Evolutionary conservation across 1,140 invertebrate genomes (phyloP).

Genomic region (Temnothorax nylanderi): DNA sequence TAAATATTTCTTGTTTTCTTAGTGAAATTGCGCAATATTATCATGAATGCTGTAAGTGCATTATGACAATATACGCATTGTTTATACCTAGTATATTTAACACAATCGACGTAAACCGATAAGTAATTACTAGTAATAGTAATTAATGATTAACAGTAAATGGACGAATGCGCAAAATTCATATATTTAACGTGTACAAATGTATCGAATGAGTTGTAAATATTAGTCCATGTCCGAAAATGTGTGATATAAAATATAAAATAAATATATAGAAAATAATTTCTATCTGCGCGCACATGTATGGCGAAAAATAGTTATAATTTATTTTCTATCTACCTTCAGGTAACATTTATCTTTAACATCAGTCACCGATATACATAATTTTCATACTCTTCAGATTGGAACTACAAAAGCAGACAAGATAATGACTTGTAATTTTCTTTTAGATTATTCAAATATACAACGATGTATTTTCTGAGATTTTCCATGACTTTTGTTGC

Average conservation of each 20-base stretch:
- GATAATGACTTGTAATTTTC: no score
- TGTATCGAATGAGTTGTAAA: constrained; percentile 4
- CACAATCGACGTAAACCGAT: neutral
- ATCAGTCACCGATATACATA: no score
- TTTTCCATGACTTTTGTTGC: neutral
- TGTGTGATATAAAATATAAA: constrained; percentile 4
- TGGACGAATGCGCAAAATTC: neutral
- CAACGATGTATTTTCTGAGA: neutral
- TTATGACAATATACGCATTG: neutral
- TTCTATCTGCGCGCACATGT: neutral
- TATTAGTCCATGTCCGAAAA: constrained; percentile 9
- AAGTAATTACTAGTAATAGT: constrained; percentile 3
- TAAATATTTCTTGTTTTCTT: neutral
- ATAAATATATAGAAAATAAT: constrained; percentile 23
- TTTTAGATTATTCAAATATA: neutral
- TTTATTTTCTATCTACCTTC: neutral
- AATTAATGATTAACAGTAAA: neutral
- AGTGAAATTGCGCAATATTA: constrained; percentile 36
- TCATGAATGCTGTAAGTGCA: neutral
- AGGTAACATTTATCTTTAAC: neutral
- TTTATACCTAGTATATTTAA: neutral
- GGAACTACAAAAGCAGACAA: neutral
- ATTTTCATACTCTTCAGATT: neutral
- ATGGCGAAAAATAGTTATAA: neutral
- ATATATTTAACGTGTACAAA: constrained; percentile 13